Evolutionary conservation across 1,140 invertebrate genomes (phyloP), one percentile per base, ranked within the genome.

Genomic region (Ceratina calcarata): DNA sequence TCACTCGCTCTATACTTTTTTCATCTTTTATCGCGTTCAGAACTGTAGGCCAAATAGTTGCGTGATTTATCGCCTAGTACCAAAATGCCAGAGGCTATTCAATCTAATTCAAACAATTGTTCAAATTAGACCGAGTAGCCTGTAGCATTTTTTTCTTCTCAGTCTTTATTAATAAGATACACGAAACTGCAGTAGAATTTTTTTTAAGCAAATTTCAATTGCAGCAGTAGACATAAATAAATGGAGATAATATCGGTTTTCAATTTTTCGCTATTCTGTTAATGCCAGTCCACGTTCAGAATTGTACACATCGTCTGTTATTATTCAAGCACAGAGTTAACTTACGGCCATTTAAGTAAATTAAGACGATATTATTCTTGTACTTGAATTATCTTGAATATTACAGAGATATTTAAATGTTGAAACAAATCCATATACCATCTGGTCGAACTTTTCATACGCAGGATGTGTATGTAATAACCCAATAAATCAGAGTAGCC

Each of bases 401-500:
- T 27, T 49, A 32, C 55, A 37, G 27, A 65, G 74, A 82, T 71
- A 61, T 18, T 27, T 8, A 37, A 62, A 58, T 49, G 65, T 51
- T 49, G 72, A 73, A 81, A 65, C 78, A 83, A 81, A 68, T 75
- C 87, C 86, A 88, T 90, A 90, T 81, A 87, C 83, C 85, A 90
- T 76, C 80, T 78, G 71, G 66, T 68, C 76, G 80, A 45, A 76
- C 81, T 91, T 80, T 89, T 85, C 87, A 90, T 88, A 84, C 83
- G 73, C 89, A 81, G 85, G 87, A 89, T 88, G 87, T 72, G 89
- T 91, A 91, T 72, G 89, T 91, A 91, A 91, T 91, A 90, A 91
- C 85, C 90, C 90, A 91, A 91, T 91, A 91, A 91, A 91, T 91
- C 90, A 91, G 89, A 75, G 85, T 87, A 88, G 81, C 75, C 89